These are phyloP conservation scores for Ophthalmolycus amberensis DNA, from an alignment of 2,113 vertebrate genomes.

Conservation along the genomic window DNA sequence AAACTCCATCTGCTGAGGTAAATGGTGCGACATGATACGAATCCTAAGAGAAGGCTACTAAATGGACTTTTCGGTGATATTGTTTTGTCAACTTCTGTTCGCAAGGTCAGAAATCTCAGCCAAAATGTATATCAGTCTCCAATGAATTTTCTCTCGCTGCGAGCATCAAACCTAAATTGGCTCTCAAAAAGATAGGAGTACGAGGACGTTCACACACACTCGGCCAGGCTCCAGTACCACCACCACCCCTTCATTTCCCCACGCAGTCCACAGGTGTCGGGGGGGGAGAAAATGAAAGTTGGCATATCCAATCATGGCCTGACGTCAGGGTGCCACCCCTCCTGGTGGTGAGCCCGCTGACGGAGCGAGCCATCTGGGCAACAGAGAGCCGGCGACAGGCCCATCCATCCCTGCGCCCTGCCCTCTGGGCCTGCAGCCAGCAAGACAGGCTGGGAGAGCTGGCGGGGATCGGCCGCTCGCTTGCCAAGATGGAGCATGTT, in stretches of 20 bases:
- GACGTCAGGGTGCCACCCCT: conserved; percentile 71
- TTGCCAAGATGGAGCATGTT: conserved; percentile 62
- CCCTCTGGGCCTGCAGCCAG: conserved; percentile 72
- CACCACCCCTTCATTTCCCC: conserved; percentile 39
- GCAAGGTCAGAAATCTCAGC: background rate
- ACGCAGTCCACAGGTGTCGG: conserved; percentile 71
- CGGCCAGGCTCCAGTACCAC: background rate
- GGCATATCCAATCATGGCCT: conserved; percentile 62
- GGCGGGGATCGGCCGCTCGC: conserved; percentile 43
- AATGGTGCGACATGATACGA: no score
- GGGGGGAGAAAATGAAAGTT: conserved; percentile 62
- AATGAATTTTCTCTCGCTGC: background rate
- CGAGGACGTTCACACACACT: conserved; percentile 22
- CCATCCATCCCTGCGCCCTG: conserved; percentile 61
- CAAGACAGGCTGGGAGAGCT: conserved; percentile 62
- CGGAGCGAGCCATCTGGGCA: conserved; percentile 79
- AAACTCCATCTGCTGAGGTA: background rate
- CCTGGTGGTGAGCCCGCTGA: conserved; percentile 69
- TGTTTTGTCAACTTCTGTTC: background rate
- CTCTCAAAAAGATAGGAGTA: background rate
- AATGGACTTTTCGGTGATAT: background rate
- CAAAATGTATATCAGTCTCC: background rate
- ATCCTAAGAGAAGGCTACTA: background rate
- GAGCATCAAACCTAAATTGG: background rate
- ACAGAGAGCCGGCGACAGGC: conserved; percentile 59